A percentile compares a stretch with the other conserved stretches of the same genome.
Conservation (phyloP, 1,140 invertebrate species). For the Meloidogyne hapla region DNA sequence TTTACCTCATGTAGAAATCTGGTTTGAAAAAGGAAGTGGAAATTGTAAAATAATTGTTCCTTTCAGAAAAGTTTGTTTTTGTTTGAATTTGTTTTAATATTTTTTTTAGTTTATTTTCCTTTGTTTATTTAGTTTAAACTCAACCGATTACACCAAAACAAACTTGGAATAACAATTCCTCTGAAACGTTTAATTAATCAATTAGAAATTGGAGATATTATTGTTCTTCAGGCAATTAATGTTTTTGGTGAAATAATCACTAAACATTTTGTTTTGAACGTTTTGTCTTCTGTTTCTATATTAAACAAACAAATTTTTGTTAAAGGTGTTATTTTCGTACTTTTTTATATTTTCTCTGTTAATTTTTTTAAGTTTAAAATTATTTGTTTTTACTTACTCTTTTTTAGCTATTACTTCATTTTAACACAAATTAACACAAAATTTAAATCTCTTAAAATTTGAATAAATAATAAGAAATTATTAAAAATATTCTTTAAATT, state of each 20-base stretch:
- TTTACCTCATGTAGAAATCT: conserved; percentile 13
- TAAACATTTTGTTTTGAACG: conserved; percentile 13
- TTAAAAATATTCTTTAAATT: not conserved
- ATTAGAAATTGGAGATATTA: not conserved
- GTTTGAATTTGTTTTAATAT: not conserved
- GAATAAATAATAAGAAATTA: not conserved
- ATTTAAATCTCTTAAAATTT: not conserved
- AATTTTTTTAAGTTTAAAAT: not conserved
- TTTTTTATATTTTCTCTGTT: not conserved
- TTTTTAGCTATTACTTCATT: not conserved
- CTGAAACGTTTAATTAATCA: not conserved
- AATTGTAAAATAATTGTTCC: conserved; percentile 3
- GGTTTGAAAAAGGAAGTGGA: not conserved
- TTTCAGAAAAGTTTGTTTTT: not conserved
- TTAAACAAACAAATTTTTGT: not conserved
- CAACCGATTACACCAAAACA: conserved; percentile 4
- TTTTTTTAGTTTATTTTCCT: no score
- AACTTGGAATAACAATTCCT: conserved; percentile 11
- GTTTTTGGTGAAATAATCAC: conserved; percentile 12
- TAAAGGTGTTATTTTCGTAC: not conserved
- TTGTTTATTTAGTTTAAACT: conserved; percentile 20
- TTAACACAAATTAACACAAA: not conserved
- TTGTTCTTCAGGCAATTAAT: conserved; percentile 25
- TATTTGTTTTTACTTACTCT: not conserved
- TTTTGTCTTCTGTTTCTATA: not conserved